These are phyloP conservation scores for Aproaerema taeniolella DNA, from an alignment of 2,888 invertebrate genomes.

Conservation along the genomic window DNA sequence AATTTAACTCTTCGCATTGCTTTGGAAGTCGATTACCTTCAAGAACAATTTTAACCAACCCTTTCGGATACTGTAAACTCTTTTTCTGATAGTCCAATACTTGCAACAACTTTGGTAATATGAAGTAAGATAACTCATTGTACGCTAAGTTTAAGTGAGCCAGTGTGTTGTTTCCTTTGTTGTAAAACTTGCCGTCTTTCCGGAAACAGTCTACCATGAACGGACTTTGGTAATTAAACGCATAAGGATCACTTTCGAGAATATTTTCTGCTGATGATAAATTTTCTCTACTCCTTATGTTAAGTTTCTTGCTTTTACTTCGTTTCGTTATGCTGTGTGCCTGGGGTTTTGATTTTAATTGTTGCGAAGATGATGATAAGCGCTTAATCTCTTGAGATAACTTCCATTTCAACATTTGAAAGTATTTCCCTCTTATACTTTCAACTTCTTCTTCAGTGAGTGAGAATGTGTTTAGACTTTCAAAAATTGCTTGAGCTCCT, in stretches of 20 bases:
- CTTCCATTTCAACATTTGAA: too few relatives aligned
- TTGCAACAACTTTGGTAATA: constrained; percentile 23
- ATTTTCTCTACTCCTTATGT: too few relatives aligned
- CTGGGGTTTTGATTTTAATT: too few relatives aligned
- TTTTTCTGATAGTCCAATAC: constrained; percentile 28
- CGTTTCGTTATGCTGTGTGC: neutral
- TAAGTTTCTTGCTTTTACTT: neutral
- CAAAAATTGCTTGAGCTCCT: neutral
- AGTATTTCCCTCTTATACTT: too few relatives aligned
- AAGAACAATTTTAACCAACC: constrained; percentile 27
- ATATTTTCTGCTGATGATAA: neutral
- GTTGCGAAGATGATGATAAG: neutral
- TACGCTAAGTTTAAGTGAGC: constrained; percentile 31
- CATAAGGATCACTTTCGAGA: neutral
- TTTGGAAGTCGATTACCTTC: constrained; percentile 35
- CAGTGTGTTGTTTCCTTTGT: constrained; percentile 29
- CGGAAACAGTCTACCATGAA: neutral
- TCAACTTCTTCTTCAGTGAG: neutral
- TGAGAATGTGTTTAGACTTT: neutral
- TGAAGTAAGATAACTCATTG: constrained; percentile 28
- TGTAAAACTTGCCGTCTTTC: constrained; percentile 6
- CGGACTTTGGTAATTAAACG: too few relatives aligned
- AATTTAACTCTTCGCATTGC: too few relatives aligned
- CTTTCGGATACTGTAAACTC: constrained; percentile 25
- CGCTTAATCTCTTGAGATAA: neutral